Evolutionary conservation across 2,888 invertebrate genomes (phyloP), one percentile per base, ranked within the genome.

Genomic region (Microchrysa polita): DNA sequence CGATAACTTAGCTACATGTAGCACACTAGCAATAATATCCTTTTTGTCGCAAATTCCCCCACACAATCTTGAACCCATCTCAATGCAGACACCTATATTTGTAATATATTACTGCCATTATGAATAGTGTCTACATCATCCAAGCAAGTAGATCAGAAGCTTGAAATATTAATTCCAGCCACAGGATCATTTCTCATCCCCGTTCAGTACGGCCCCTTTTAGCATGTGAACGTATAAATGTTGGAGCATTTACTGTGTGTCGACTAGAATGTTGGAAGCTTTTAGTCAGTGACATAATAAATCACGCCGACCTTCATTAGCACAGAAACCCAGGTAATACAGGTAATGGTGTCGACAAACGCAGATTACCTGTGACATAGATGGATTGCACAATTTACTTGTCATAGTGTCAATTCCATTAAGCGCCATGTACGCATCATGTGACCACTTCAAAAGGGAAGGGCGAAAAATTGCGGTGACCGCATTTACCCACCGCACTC

Each of bases 261-360:
- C 27, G 27, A 5, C n/a, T 55, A 16, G 27, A 67, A 67, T 34
- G 27, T 34, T 27, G 67, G 55, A 5, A 53, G 55, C 42, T 55
- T 69, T 69, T 69, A 69, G 55, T 55, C 67, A 67, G 52, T 16
- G 23, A 40, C 22, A 55, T 57, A 69, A 55, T 69, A 69, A 69
- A 69, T 69, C 60, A 72, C 60, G 60, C 23, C n/a, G 55, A 72
- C 60, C 61, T 63, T 75, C 69, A 75, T 75, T 73, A 71, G 27
- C 40, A 34, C 27, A 34, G 27, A 34, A 34, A 34, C 4, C 27
- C 27, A 63, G 69, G 63, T 73, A 73, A 67, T 75, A 73, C 27
- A 63, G 69, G 63, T 73, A 73, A 67, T 75, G 75, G 63, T 75
- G 73, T 73, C 71, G 71, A 75, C 75, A 73, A 71, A 60, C 63